Evolutionary conservation across 1,140 invertebrate genomes (phyloP), one percentile per base, ranked within the genome.

Genomic region (Caenorhabditis inopinata): DNA sequence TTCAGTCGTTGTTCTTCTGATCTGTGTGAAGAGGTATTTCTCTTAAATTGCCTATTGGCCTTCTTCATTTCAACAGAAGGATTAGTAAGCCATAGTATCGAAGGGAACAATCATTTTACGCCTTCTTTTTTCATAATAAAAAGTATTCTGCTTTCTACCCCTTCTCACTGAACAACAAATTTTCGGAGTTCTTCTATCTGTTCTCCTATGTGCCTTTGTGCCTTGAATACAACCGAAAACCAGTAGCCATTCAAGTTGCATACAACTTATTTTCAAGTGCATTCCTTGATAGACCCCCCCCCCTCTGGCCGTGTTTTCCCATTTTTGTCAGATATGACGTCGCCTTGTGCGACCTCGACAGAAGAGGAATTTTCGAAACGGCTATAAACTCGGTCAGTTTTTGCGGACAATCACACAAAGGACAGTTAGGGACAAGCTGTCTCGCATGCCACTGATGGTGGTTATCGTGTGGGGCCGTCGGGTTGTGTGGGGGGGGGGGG

Each of bases 201-300:
- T 25, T 58, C 3, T 58, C 35, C 51, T 58, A 29, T 58, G 29
- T 16, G 3, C 35, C 51, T 25, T 58, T 32, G 29, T 32, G 49
- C 27, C 27, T 32, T 58, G 51, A 58, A 58, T 29, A 32, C 27
- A 58, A 29, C 12, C n/a, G n/a, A n/a, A 32, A 58, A 58, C 51
- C 51, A 58, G 51, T 58, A 58, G 51, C 51, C 51, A 58, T 58
- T 58, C 51, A 58, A 58, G 18, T 51, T 14, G 21, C 23, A 11
- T 51, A 6, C 29, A 58, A 29, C 51, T 29, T 58, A 32, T 58
- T 68, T 68, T 68, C 58, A 68, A 68, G 58, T 68, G 38, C 58
- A 38, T 68, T 68, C 38, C 51, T 29, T n/a, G 2, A 58, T 68
- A 4, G 32, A 42, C 38, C 14, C 23, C 27, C 38, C n/a, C 58